Evolutionary conservation across 53 echinoderm and acorn worm genomes (phyloP).

Genomic region (Echinometra lucunter): DNA sequence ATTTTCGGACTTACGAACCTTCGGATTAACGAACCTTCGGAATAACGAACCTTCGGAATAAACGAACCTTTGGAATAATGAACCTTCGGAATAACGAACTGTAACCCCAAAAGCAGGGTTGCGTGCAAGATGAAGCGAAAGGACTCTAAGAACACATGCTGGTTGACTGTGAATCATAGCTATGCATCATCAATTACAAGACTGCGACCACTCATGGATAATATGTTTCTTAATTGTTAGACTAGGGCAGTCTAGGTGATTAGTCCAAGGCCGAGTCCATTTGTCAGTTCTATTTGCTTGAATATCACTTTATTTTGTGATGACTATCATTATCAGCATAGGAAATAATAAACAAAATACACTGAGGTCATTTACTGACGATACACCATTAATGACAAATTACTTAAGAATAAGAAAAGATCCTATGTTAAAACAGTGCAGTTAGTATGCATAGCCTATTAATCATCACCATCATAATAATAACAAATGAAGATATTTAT

Average conservation of each 20-base stretch:
- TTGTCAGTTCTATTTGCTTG: neutral
- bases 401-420: no score
- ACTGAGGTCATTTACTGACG: neutral
- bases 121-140: constrained; percentile 1
- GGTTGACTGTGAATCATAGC: constrained; percentile 17
- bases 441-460: no score
- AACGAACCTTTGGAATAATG: no score
- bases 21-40: no score
- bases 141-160: neutral
- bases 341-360: neutral
- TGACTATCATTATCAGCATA: neutral
- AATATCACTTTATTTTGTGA: neutral
- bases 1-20: no score
- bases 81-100: no score
- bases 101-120: neutral
- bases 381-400: no score
- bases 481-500: no score
- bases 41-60: no score
- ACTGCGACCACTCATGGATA: neutral
- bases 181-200: neutral
- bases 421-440: no score
- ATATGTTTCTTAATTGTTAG: neutral
- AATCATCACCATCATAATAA: no score
- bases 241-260: neutral
- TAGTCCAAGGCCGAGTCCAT: neutral